Percentiles rank a stretch among this genome's conserved stretches.
phyloP scores from a whole-genome alignment of 2,113 vertebrate species.

The Asarcornis scutulata region DNA sequence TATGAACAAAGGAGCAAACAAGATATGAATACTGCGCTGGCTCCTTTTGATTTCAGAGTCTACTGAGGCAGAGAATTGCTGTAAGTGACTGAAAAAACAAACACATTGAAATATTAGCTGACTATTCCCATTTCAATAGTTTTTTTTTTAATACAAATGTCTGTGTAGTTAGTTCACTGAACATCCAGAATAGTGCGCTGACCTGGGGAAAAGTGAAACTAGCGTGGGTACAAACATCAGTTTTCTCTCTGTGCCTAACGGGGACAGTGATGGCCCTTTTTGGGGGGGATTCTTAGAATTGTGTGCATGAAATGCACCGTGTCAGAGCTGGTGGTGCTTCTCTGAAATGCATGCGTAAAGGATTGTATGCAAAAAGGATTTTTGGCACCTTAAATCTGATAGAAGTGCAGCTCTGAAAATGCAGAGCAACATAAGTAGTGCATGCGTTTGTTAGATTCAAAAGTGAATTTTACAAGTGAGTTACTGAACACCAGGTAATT shows the following conservation, averaged over 20 bases:
- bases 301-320: not conserved
- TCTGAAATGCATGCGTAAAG: not conserved
- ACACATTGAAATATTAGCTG: constrained; percentile 24
- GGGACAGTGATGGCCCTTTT: not conserved
- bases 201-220: not conserved
- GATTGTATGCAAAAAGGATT: not conserved
- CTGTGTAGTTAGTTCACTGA: constrained; percentile 5
- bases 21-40: constrained; percentile 39
- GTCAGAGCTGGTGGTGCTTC: not conserved
- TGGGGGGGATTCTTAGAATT: not conserved
- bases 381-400: not conserved
- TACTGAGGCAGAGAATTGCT: constrained; percentile 38
- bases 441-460: not conserved
- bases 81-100: not conserved
- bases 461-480: constrained; percentile 39
- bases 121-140: not conserved
- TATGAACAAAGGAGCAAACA: constrained; percentile 69
- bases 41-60: constrained; percentile 24
- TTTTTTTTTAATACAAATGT: not conserved
- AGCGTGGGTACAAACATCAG: not conserved
- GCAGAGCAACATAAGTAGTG: not conserved
- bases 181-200: not conserved
- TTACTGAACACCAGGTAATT: not conserved
- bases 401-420: not conserved
- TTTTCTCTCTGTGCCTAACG: not conserved